A percentile compares a stretch with the other conserved stretches of the same genome.
These are phyloP conservation scores for Cynoglossus semilaevis DNA, from an alignment of 2,113 vertebrate genomes.

Conservation along the genomic window DNA sequence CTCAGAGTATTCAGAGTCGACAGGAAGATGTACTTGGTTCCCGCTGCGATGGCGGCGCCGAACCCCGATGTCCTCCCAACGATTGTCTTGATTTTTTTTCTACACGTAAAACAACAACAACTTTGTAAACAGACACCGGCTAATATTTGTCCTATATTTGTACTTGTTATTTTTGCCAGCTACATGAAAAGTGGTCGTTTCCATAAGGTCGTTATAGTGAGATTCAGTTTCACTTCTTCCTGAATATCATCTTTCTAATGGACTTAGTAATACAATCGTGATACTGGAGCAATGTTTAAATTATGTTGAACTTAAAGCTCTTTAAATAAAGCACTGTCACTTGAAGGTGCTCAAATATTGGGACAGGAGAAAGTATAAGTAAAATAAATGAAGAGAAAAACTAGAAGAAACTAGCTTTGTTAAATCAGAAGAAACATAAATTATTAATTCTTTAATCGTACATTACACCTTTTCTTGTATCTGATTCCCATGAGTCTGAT, in stretches of 20 bases:
- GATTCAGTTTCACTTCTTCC: slow-evolving; percentile 20
- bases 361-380: too few relatives aligned
- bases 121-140: too few relatives aligned
- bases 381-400: too few relatives aligned
- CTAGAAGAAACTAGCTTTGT: too few relatives aligned
- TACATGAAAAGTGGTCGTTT: slow-evolving; percentile 45
- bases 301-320: neutral
- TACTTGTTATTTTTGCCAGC: slow-evolving; percentile 42
- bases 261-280: neutral
- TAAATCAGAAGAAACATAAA: too few relatives aligned
- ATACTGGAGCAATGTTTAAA: neutral
- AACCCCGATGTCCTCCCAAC: slow-evolving; percentile 32
- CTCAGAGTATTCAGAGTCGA: slow-evolving; percentile 55
- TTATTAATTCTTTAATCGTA: too few relatives aligned
- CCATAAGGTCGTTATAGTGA: slow-evolving; percentile 53
- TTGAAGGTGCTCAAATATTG: too few relatives aligned
- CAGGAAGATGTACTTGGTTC: slow-evolving; percentile 54
- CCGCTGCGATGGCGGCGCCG: slow-evolving; percentile 58
- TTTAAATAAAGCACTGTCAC: neutral
- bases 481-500: too few relatives aligned
- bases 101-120: too few relatives aligned
- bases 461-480: too few relatives aligned
- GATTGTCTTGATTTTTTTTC: too few relatives aligned
- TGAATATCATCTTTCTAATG: neutral
- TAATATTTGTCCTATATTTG: slow-evolving; percentile 11